A percentile compares a stretch with the other conserved stretches of the same genome.
These are phyloP conservation scores for Rhingia rostrata DNA, from an alignment of 2,888 invertebrate species.

Conservation along the genomic window DNA sequence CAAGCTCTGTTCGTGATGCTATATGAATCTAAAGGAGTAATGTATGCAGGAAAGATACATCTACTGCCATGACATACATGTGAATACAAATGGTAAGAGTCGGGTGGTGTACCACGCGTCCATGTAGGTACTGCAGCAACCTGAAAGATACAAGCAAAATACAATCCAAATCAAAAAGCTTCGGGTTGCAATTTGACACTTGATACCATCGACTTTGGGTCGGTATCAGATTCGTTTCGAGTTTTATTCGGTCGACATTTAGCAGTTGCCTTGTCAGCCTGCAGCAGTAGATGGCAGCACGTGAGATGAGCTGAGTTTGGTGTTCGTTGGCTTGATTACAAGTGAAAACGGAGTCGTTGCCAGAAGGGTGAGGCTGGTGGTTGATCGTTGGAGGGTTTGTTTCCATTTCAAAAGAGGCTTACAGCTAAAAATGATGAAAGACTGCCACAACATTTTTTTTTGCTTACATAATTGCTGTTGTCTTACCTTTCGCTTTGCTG, in stretches of 20 bases:
- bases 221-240: constrained; percentile 30
- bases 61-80: constrained; percentile 17
- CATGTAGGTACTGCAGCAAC: constrained; percentile 7
- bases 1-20: neutral
- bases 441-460: neutral
- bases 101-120: constrained; percentile 15
- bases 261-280: constrained; percentile 2
- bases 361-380: neutral
- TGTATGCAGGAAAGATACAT: constrained; percentile 14
- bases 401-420: constrained; percentile 16
- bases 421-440: constrained; percentile 16
- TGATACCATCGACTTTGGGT: constrained; percentile 44
- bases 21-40: constrained; percentile 63
- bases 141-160: constrained; percentile 5
- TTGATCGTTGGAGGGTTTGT: neutral
- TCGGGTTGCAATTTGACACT: constrained; percentile 40
- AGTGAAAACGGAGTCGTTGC: constrained; percentile 15
- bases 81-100: constrained; percentile 13
- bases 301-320: neutral
- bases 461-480: constrained; percentile 23
- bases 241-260: constrained; percentile 5
- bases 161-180: constrained; percentile 5
- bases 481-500: constrained; percentile 35
- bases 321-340: constrained; percentile 3
- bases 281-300: constrained; percentile 10